A percentile compares a stretch with the other conserved stretches of the same genome.
Evolutionary conservation across 2,797 vertebrate genomes (phyloP).

Genomic region (Pseudochirops cupreus): DNA sequence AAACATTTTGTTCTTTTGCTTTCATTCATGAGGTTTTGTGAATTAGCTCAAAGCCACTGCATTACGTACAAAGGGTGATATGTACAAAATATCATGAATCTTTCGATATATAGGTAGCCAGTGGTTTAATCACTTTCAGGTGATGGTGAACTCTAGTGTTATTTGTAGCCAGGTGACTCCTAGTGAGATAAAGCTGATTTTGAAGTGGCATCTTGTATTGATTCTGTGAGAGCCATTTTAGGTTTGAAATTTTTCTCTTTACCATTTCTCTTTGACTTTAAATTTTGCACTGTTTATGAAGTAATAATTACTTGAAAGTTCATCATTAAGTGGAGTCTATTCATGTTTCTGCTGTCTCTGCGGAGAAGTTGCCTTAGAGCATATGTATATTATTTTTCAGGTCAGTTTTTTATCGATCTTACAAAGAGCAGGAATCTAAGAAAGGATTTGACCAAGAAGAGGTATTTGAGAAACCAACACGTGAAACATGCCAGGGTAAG

Average conservation of each 20-base stretch:
- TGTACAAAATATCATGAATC: neutral
- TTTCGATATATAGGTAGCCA: neutral
- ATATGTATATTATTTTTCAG: constrained; percentile 82
- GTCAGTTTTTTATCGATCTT: constrained; percentile 98
- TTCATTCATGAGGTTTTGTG: constrained; percentile 10
- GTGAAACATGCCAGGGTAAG: constrained; percentile 97
- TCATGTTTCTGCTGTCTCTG: neutral
- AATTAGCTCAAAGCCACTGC: neutral
- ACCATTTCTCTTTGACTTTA: constrained; percentile 40
- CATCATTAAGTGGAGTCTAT: constrained; percentile 44
- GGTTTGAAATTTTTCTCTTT: constrained; percentile 25
- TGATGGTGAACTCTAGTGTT: neutral
- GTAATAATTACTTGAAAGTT: constrained; percentile 12
- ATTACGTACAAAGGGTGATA: neutral
- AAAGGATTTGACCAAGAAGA: constrained; percentile 99
- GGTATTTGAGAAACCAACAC: constrained; percentile 97
- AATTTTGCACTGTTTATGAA: constrained; percentile 20
- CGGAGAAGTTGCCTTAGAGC: constrained; percentile 49
- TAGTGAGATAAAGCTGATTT: neutral
- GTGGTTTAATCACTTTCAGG: neutral
- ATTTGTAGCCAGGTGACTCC: neutral
- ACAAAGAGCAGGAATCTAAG: constrained; percentile 99
- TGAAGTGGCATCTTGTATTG: neutral
- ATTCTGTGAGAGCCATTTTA: constrained; percentile 18
- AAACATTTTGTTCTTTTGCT: constrained; percentile 1